Percentiles rank a stretch among this genome's conserved stretches.
phyloP scores from a whole-genome alignment of 64 coral and sea anemone genomes.

The Stichodactyla helianthus region DNA sequence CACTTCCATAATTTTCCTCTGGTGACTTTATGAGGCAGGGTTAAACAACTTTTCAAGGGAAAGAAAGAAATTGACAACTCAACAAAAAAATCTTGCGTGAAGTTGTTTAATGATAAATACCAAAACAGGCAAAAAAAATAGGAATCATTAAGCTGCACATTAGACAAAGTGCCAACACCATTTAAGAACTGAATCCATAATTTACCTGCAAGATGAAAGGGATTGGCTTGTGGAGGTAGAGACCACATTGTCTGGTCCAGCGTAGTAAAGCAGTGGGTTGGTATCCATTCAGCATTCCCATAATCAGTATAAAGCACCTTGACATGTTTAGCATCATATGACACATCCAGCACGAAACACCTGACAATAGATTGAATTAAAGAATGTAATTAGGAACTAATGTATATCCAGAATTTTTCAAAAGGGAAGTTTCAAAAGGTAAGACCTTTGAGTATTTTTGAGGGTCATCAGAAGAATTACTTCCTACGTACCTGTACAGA shows the following conservation, averaged over 20 bases:
- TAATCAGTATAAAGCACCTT: conserved; percentile 78
- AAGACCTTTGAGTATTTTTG: too few species aligned
- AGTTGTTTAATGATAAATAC: neutral
- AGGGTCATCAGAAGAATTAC: neutral
- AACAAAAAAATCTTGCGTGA: too few species aligned
- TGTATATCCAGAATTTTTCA: too few species aligned
- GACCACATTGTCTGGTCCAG: conserved; percentile 50
- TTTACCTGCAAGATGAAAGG: conserved; percentile 58
- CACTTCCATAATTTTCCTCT: too few species aligned
- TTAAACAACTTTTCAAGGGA: too few species aligned
- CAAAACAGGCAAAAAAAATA: too few species aligned
- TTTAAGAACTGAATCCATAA: neutral
- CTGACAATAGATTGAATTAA: conserved; percentile 20
- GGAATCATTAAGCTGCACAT: too few species aligned
- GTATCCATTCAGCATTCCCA: conserved; percentile 85
- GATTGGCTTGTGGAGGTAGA: conserved; percentile 54
- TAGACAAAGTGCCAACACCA: neutral
- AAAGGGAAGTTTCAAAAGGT: too few species aligned
- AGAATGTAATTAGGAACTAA: too few species aligned
- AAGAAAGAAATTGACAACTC: too few species aligned
- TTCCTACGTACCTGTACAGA: conserved; percentile 63
- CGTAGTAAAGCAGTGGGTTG: conserved; percentile 38
- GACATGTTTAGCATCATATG: conserved; percentile 6
- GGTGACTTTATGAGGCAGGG: too few species aligned
- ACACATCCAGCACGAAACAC: conserved; percentile 73